Base-by-base conservation (phyloP, 2,888 invertebrate species). In the Lissonota sp. region DNA sequence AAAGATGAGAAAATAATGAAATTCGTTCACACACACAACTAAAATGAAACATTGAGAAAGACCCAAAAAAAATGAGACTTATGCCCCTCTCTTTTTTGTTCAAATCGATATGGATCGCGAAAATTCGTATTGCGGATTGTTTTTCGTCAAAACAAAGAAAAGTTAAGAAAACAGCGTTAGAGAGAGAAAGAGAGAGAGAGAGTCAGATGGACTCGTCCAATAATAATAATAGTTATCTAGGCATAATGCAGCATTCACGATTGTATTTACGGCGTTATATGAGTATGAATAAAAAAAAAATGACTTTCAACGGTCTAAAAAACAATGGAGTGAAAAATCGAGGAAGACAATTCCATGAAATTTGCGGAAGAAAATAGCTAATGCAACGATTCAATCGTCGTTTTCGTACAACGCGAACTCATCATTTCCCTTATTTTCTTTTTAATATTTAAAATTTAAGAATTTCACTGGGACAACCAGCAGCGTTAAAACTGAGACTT, bases 171-270 rank as follows among this genome's bases (percentile, higher is more conserved):
- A 62, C 37, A 51, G 63, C 26, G 46, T 77, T 39, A 74, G 58
- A 75, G 77, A 67, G 57, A 69, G 80, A 16, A 77, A 77, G 77
- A 77, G 71, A 80, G 80, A 60, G 77, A 62, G 66, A 66, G 49
- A 71, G 73, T 14, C 64, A 44, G 16, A 44, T 63, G 69, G 74
- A 73, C 69, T 80, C 77, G 80, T 80, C 80, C 80, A 77, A 80
- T 80, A 80, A 80, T 75, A 69, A 77, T 80, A 80, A 80, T 80
- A 80, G 80, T 80, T 80, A 77, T 73, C 69, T 80, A 80, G 80
- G 80, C 80, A 77, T 80, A 73, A 83, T 79, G 73, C 78, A 79
- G 83, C 79, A 80, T 84, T 84, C 83, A 85, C 80, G 83, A 84
- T 80, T 75, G 82, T 82, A 83, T 69, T 79, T 84, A 66, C 84